Evolutionary conservation across 2,888 invertebrate genomes (phyloP).

Genomic region (Drosophila peninsularis): DNA sequence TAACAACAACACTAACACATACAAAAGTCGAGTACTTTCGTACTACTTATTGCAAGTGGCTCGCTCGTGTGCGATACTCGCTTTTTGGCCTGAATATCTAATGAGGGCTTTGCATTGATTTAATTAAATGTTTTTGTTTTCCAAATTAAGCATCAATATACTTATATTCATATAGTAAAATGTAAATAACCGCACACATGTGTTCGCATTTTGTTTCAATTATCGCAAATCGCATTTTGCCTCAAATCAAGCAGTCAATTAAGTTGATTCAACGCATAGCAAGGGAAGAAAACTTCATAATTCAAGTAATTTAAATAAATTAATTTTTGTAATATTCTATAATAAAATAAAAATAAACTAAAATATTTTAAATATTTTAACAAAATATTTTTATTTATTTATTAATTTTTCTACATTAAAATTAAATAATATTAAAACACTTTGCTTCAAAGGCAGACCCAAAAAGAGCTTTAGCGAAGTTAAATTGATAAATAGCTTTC

Average conservation of each 20-base stretch:
- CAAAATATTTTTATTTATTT: not conserved
- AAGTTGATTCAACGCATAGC: not conserved
- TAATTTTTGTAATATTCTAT: too few species aligned
- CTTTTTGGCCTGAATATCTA: slow-evolving; percentile 34
- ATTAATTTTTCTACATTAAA: not conserved
- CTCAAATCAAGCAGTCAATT: not conserved
- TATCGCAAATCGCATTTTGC: not conserved
- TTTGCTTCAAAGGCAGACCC: not conserved
- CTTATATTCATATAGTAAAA: slow-evolving; percentile 31
- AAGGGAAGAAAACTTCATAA: not conserved
- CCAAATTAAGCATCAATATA: slow-evolving; percentile 29
- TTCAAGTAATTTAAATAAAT: too few species aligned
- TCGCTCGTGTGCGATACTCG: slow-evolving; percentile 34
- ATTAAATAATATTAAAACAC: not conserved
- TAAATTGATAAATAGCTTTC: slow-evolving; percentile 1
- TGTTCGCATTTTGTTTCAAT: slow-evolving; percentile 1
- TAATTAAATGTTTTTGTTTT: slow-evolving; percentile 54
- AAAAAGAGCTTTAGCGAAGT: not conserved
- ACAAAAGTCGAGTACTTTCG: slow-evolving; percentile 51
- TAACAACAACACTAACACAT: slow-evolving; percentile 13
- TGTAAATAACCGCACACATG: slow-evolving; percentile 3
- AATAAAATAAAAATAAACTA: too few species aligned
- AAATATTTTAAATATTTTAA: too few species aligned
- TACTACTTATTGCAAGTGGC: slow-evolving; percentile 47
- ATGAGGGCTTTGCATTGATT: slow-evolving; percentile 49